These are phyloP conservation scores for Parnassius glacialis DNA, from an alignment of 2,888 invertebrate genomes.

Conservation along the genomic window DNA sequence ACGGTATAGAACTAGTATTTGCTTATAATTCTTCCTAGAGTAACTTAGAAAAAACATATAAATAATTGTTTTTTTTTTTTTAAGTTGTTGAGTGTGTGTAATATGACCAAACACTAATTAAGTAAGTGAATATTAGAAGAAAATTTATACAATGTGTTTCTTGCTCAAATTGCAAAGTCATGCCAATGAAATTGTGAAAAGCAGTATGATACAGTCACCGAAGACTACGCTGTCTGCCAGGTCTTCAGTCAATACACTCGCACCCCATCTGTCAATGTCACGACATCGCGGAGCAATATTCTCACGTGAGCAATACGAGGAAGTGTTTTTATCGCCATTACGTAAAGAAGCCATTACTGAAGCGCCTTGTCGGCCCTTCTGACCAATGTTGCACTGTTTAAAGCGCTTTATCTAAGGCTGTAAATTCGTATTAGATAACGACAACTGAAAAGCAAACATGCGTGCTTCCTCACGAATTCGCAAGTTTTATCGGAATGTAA, in stretches of 20 bases:
- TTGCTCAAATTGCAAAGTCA: background rate
- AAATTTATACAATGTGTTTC: no score
- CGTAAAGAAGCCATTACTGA: constrained; percentile 62
- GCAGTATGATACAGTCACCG: background rate
- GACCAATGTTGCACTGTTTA: constrained; percentile 45
- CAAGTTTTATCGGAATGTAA: constrained; percentile 52
- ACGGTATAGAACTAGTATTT: no score
- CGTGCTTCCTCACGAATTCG: constrained; percentile 60
- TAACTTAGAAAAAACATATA: no score
- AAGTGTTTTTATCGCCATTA: constrained; percentile 66
- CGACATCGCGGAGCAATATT: constrained; percentile 49
- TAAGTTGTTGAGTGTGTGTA: no score
- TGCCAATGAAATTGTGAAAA: background rate
- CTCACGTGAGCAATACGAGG: constrained; percentile 61
- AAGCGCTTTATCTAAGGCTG: constrained; percentile 55
- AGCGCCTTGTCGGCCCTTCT: constrained; percentile 47
- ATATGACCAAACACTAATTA: no score
- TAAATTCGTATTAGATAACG: constrained; percentile 71
- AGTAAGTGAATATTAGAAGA: no score
- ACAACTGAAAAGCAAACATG: constrained; percentile 57
- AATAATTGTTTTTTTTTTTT: no score
- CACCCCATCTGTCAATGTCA: constrained; percentile 64
- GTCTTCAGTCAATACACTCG: constrained; percentile 42
- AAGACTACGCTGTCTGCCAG: constrained; percentile 26
- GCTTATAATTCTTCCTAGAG: no score